Evolutionary conservation across 2,888 invertebrate species (phyloP).

Genomic region (Lasioglossum lativentre): DNA sequence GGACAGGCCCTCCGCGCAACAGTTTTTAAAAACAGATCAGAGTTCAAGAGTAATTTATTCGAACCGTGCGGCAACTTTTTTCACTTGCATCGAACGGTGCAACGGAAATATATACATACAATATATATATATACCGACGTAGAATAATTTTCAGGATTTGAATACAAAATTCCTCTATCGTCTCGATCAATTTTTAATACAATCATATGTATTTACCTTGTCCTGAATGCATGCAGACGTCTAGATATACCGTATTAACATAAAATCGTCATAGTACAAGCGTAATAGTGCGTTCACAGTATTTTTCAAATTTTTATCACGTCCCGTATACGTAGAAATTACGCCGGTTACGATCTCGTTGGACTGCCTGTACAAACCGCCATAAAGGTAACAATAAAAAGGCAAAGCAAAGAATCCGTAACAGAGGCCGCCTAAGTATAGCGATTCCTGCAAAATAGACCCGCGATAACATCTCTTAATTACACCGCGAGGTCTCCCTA

Average conservation of each 20-base stretch:
- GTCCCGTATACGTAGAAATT: neutral
- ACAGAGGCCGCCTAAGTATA: neutral
- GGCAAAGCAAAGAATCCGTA: constrained; percentile 1
- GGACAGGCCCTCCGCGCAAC: neutral
- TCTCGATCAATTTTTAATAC: neutral
- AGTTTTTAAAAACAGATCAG: neutral
- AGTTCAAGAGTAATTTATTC: neutral
- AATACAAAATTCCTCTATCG: neutral
- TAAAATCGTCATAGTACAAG: neutral
- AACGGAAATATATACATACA: no score
- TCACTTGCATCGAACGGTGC: neutral
- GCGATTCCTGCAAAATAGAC: neutral
- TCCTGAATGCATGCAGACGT: neutral
- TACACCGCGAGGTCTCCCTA: neutral
- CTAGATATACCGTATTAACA: neutral
- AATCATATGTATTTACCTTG: neutral
- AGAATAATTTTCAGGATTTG: neutral
- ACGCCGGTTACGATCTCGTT: neutral
- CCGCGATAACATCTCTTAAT: neutral
- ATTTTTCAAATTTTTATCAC: neutral
- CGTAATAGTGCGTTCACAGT: neutral
- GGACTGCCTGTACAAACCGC: neutral
- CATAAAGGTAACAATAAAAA: neutral
- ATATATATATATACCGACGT: neutral
- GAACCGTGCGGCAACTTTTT: neutral